Evolutionary conservation across 37 sponge, comb jelly and placozoan species (phyloP), one percentile per base, ranked within the genome.

Genomic region (Beroe ovata): DNA sequence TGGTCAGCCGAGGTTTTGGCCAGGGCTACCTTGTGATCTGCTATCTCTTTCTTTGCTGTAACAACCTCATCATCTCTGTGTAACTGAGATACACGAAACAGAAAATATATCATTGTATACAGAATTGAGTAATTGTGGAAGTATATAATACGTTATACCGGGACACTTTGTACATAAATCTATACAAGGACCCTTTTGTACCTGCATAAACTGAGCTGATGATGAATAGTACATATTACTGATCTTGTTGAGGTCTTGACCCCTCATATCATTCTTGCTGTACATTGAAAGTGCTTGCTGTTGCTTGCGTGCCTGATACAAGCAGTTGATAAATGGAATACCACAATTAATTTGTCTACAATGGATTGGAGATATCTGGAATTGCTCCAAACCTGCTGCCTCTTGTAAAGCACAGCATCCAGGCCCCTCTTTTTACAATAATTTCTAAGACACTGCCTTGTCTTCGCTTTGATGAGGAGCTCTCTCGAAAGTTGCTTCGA

Each of bases 281-380:
- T 66, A 66, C 69, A 66, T 66, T 66, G 69, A 66, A 34, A 66
- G 36, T 25, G 69, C 69, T 66, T 66, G 69, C 69, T 66, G 69
- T 37, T 66, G 69, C 30, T 30, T 66, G 11, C 69, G 29, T 1
- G 69, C 69, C 69, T 66, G 69, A 61, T 61, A 19, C 16, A 19
- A 58, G 16, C 11, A 58, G 16, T 16, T 58, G 16, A 19, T 58
- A 16, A 11, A 58, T n/a, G n/a, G n/a, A n/a, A n/a, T n/a, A n/a
- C n/a, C n/a, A n/a, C n/a, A n/a, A n/a, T n/a, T n/a, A n/a, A n/a
- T n/a, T n/a, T n/a, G 59, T 58, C 16, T 58, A 58, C 59, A 19
- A 16, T 11, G 11, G 11, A 47, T 47, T 11, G 54, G 54, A 47
- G 11, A 11, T 11, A 47, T 47, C 54, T 47, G 11, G 54, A 16